Evolutionary conservation across 2,888 invertebrate species (phyloP).

Genomic region (Tetropium fuscum): DNA sequence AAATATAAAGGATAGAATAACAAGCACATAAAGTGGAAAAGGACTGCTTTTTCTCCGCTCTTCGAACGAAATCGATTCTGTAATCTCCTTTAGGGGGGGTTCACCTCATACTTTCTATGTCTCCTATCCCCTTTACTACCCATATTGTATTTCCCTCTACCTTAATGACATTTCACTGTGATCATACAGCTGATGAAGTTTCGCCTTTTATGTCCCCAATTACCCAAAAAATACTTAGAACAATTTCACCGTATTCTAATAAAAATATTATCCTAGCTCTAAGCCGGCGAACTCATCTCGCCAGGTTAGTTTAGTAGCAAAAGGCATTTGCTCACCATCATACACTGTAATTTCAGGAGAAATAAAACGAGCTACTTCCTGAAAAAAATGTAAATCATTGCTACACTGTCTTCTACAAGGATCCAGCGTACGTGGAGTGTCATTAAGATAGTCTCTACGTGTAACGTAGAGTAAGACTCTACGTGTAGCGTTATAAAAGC

Average conservation of each 20-base stretch:
- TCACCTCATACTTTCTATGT: constrained; percentile 52
- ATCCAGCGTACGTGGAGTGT: no score
- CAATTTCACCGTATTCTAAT: constrained; percentile 4
- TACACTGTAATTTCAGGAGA: no score
- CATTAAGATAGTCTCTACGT: no score
- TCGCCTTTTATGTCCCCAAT: constrained; percentile 30
- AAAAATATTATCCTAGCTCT: background rate
- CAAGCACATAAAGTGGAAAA: constrained; percentile 62
- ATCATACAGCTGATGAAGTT: constrained; percentile 40
- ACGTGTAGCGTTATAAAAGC: no score
- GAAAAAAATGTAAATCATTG: no score
- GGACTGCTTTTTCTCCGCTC: constrained; percentile 49
- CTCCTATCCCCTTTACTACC: constrained; percentile 43
- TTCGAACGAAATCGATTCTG: constrained; percentile 61
- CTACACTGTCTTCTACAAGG: no score
- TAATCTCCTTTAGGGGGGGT: constrained; percentile 61
- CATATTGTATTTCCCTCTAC: constrained; percentile 47
- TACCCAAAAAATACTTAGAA: constrained; percentile 21
- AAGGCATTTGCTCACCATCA: background rate
- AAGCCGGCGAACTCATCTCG: no score
- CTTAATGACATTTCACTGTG: constrained; percentile 46
- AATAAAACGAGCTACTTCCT: no score
- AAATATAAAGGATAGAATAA: constrained; percentile 64
- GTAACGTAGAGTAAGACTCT: no score
- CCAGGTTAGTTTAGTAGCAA: constrained; percentile 1